Conservation (phyloP, 92 coral and sea anemone species). For the Zoanthus solanderi region DNA sequence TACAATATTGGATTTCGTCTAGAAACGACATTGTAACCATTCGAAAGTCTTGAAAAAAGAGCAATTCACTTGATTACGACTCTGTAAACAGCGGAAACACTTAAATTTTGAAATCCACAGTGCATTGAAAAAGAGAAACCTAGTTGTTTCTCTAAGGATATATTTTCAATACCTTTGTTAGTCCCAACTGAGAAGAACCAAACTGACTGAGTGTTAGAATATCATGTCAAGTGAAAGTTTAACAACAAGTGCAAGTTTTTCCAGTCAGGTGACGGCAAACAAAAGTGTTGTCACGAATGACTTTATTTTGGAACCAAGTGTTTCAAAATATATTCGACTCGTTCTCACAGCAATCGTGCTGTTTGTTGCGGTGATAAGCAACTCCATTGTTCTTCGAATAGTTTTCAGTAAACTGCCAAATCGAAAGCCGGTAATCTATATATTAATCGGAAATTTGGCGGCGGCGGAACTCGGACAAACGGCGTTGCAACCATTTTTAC, state of each 20-base stretch:
- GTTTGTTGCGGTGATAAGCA: slow-evolving; percentile 10
- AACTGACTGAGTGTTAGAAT: no score
- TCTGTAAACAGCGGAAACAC: not conserved
- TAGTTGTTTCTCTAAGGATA: not conserved
- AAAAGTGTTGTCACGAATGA: not conserved
- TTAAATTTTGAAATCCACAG: not conserved
- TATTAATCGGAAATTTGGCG: slow-evolving; percentile 32
- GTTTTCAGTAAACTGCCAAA: not conserved
- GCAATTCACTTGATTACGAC: no score
- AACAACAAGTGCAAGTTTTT: not conserved
- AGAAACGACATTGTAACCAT: not conserved
- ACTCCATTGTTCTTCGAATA: slow-evolving; percentile 30
- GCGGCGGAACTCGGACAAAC: slow-evolving; percentile 37
- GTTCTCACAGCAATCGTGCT: slow-evolving; percentile 18
- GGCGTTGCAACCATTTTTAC: slow-evolving; percentile 14
- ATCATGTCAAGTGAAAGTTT: not conserved
- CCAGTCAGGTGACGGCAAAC: not conserved
- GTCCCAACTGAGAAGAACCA: not conserved
- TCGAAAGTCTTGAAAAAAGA: not conserved
- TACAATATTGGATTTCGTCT: not conserved
- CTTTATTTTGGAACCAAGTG: slow-evolving; percentile 2
- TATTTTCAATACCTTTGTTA: not conserved
- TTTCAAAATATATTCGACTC: not conserved
- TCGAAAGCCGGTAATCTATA: slow-evolving; percentile 25
- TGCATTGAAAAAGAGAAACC: not conserved